Evolutionary conservation across 2,888 invertebrate genomes (phyloP), one percentile per base, ranked within the genome.

Genomic region (Caenorhabditis sp.): DNA sequence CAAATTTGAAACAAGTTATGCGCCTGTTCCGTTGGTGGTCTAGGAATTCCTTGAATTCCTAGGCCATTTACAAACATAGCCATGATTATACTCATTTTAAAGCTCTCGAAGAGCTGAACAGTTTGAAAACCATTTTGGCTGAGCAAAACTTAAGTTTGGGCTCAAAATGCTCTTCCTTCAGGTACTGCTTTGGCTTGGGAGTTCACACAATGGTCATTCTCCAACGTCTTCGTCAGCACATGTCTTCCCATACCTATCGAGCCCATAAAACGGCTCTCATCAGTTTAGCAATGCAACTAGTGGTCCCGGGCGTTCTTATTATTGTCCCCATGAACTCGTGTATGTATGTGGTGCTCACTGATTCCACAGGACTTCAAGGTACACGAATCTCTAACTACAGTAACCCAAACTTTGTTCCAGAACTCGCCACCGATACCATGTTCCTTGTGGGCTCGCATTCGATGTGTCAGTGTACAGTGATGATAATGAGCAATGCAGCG

Each of bases 151-250:
- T 3, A 10, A 19, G 24, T 51, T 22, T 24, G 51, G 24, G 51
- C 51, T 47, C 51, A 24, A 26, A 58, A 58, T 31, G 16, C 24
- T 58, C 28, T n/a, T 44, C 22, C 28, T 16, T 16, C 31, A 76
- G 76, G 64, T 79, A 79, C 70, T 61, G 77, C 44, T 54, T 70
- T 24, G 54, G 3, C 47, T 70, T 74, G 10, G 74, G 66, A 7
- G 28, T 80, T 8, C 74, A 66, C 8, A 80, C 80, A 12, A 69
- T 74, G 51, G 24, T 68, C 0, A 51, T 80, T 26, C 68, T 80
- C 0, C 80, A 80, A 54, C 51, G 69, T 1, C 44, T 80, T 8
- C 66, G 80, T 2, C 38, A 41, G 5, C 80, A 80, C 63, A 68
- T 80, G 69, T 74, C 80, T 0, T 14, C 61, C 6, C 31, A 24